Conservation (phyloP, 2,797 vertebrate genomes). For the Xenopus petersii region DNA sequence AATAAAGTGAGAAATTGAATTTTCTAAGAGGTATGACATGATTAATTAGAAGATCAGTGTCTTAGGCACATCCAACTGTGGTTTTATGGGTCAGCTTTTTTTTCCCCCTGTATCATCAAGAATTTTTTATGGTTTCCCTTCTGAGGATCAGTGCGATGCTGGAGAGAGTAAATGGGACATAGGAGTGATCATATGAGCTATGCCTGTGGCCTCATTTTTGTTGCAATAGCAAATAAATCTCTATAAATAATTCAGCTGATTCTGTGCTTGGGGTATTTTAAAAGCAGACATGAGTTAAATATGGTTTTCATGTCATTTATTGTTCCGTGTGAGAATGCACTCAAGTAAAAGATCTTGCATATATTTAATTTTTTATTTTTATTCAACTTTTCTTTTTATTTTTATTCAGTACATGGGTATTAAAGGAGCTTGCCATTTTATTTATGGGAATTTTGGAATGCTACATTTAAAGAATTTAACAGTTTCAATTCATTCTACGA, state of each 20-base stretch:
- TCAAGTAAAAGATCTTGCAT: too few relatives aligned
- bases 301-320: too few relatives aligned
- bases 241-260: conserved; percentile 4
- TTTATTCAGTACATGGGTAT: too few relatives aligned
- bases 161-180: conserved; percentile 11
- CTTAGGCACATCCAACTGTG: conserved; percentile 1
- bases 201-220: conserved; percentile 35
- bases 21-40: conserved; percentile 27
- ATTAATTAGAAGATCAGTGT: conserved; percentile 27
- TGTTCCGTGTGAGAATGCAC: too few relatives aligned
- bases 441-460: too few relatives aligned
- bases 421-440: too few relatives aligned
- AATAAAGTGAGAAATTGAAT: conserved; percentile 34
- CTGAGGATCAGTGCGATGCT: conserved; percentile 2
- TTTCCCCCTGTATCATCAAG: conserved; percentile 2
- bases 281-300: too few relatives aligned
- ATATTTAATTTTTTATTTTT: too few relatives aligned
- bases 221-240: conserved; percentile 7
- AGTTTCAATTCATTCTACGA: too few relatives aligned
- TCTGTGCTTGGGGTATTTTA: too few relatives aligned
- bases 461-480: too few relatives aligned
- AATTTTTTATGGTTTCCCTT: conserved; percentile 11
- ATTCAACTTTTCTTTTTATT: too few relatives aligned
- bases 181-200: conserved; percentile 10
- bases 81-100: conserved; percentile 36